Evolutionary conservation across 2,113 vertebrate species (phyloP), one percentile per base, ranked within the genome.

Genomic region (Tenebrosternarchus preto): DNA sequence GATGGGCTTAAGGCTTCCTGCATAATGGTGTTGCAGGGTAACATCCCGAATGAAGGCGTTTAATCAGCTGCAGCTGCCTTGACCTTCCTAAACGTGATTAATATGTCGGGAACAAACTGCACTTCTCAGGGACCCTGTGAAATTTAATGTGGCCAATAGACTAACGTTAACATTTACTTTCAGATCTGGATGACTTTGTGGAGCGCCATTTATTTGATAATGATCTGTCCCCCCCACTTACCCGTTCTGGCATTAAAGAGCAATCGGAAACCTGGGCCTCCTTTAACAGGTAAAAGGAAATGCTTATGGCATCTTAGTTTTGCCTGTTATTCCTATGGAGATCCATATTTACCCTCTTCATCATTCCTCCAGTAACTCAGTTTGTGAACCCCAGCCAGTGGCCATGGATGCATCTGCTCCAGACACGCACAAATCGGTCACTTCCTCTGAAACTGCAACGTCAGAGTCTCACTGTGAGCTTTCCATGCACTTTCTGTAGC

Each of bases 381-480:
- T 33, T 5, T 71, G 12, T 73, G 78, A 70, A 46, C 4, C 39
- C 61, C 56, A 82, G 0, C 50, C 73, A 1, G 24, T 61, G 61
- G 71, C 67, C 31, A 87, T 84, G 63, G 43, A 68, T 67, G 29
- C 78, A 0, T 80, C 78, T 1, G 36, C 27, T 4, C 73, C 89
- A 20, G 82, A 76, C 27, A 76, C 80, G 53, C 89, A 91, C 46
- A 90, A 87, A 66, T 91, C 90, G 8, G 72, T 82, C 2, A 1
- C 80, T 12, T 91, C 91, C 5, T 92, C 92, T 1, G 91, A 91
- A 63, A 77, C 84, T 27, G 85, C 87, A 0, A 86, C 88, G 31
- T 91, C 91, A 0, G 93, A 93, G 82, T 92, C 92, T 8, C 90
- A 86, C 72, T 94, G 92, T 94, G 80, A 92, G 91, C 70, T 70